Evolutionary conservation across 2,888 invertebrate genomes (phyloP), one percentile per base, ranked within the genome.

Genomic region (Noctua janthe): DNA sequence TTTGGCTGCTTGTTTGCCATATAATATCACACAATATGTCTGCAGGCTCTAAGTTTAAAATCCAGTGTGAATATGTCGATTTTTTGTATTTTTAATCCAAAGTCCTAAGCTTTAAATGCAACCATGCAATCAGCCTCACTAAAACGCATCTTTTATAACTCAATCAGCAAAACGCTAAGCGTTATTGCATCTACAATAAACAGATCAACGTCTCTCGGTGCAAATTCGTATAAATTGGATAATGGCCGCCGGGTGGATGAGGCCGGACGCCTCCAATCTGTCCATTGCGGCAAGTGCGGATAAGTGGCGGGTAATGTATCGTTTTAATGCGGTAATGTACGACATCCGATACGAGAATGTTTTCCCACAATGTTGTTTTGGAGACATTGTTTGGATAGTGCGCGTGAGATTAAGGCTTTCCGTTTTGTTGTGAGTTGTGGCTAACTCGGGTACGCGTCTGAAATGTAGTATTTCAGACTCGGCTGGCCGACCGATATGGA

Each of bases 241-340:
- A 95, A 95, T 95, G 87, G 91, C 64, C 67, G 87, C 76, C 86
- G 83, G 91, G 85, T 85, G 82, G 90, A 87, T 87, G 91, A 92
- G 91, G 91, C 95, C 96, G 97, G 97, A 97, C 94, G 95, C 89
- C 89, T 90, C 92, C 96, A 95, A 97, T 97, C 95, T 93, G 93
- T 91, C 94, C 87, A 88, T 89, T 90, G 90, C 78, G 76, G 87
- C 86, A 92, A 94, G 94, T 94, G 93, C 91, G 91, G 92, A 93
- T 94, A 94, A 94, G 90, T 94, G 93, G 91, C 90, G 93, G 93
- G 93, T 95, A 93, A 94, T 94, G 92, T 91, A 88, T 92, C 90
- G 91, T 91, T 94, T 84, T 94, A 94, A 94, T 93, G 86, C 91
- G 89, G 85, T 95, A 94, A 95, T 94, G 90, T 89, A 86, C 82